Conservation (phyloP, 1,140 invertebrate species). For the Nautilus pompilius region DNA sequence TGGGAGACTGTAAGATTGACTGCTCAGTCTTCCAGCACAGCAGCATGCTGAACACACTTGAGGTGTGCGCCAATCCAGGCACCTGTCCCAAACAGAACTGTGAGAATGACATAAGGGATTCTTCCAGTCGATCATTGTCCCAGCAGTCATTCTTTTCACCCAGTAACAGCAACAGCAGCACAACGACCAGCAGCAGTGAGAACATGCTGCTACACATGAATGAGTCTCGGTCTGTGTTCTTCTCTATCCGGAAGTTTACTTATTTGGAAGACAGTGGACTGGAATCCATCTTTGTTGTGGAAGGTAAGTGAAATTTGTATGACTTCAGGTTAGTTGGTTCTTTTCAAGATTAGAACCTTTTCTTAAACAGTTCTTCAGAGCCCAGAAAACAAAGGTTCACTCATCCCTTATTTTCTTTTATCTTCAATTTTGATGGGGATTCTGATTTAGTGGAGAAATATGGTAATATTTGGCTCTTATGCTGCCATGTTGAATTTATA, state of each 20-base stretch:
- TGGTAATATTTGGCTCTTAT: too few relatives aligned
- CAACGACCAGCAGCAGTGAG: constrained; percentile 40
- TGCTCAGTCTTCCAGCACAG: neutral
- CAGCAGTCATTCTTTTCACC: constrained; percentile 47
- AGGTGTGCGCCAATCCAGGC: neutral
- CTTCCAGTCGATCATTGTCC: constrained; percentile 4
- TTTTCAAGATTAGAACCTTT: too few relatives aligned
- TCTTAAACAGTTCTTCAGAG: too few relatives aligned
- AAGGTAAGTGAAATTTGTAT: constrained; percentile 24
- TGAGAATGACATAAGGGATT: neutral
- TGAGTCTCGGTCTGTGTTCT: constrained; percentile 47
- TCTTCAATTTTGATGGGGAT: too few relatives aligned
- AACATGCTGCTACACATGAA: constrained; percentile 44
- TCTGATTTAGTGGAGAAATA: too few relatives aligned
- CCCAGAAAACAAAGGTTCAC: too few relatives aligned
- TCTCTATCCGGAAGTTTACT: constrained; percentile 43
- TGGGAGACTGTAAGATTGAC: too few relatives aligned
- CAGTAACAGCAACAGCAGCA: constrained; percentile 39
- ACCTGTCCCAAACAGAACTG: neutral
- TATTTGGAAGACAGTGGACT: constrained; percentile 26
- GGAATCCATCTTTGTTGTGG: constrained; percentile 35
- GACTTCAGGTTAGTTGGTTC: too few relatives aligned
- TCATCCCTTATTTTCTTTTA: too few relatives aligned
- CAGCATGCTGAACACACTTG: neutral
- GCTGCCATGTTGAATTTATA: too few relatives aligned